Evolutionary conservation across 2,888 invertebrate genomes (phyloP).

Genomic region (Linyphia triangularis): DNA sequence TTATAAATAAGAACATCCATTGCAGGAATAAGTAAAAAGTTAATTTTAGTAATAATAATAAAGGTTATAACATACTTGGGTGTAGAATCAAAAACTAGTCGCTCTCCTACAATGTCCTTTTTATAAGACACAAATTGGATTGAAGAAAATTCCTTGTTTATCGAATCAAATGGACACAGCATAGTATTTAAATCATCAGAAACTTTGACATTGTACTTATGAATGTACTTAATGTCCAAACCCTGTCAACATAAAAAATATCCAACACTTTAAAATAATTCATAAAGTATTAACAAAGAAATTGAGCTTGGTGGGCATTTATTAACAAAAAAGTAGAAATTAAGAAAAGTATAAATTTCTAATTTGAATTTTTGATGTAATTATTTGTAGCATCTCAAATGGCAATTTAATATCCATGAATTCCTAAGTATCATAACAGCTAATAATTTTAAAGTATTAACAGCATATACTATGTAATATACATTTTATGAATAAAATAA

Average conservation of each 20-base stretch:
- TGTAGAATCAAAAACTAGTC: background rate
- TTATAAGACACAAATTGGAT: slow-evolving; percentile 22
- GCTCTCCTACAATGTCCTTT: slow-evolving; percentile 28
- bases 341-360: too few relatives aligned
- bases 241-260: slow-evolving; percentile 16
- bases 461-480: too few relatives aligned
- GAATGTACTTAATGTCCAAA: slow-evolving; percentile 29
- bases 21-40: background rate
- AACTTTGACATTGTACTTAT: slow-evolving; percentile 46
- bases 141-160: slow-evolving; percentile 32
- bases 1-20: background rate
- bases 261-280: background rate
- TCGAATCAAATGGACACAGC: slow-evolving; percentile 64
- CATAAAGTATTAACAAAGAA: background rate
- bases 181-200: slow-evolving; percentile 54
- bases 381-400: too few relatives aligned
- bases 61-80: slow-evolving; percentile 20
- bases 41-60: background rate
- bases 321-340: too few relatives aligned
- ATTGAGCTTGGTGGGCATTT: too few relatives aligned
- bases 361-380: too few relatives aligned
- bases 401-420: too few relatives aligned
- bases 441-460: too few relatives aligned
- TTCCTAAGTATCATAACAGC: too few relatives aligned
- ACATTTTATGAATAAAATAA: too few relatives aligned